phyloP scores from a whole-genome alignment of 2,888 invertebrate species.

The Andrena trimmerana region DNA sequence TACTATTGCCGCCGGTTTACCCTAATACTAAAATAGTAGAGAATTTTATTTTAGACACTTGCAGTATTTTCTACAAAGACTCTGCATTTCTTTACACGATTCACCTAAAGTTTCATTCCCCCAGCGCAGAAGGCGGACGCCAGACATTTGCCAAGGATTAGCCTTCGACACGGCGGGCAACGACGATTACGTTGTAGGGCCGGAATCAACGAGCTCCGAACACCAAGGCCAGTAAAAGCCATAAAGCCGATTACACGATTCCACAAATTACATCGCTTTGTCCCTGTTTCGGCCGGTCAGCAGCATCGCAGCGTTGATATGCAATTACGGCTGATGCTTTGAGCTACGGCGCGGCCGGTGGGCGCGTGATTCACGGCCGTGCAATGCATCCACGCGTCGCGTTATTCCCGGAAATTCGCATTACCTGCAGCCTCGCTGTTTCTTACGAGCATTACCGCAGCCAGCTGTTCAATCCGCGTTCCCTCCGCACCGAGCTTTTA shows the following conservation, averaged over 20 bases:
- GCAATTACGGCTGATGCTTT: conserved; percentile 51
- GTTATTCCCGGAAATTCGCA: background rate
- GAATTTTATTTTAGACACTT: no score
- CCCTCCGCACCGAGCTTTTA: background rate
- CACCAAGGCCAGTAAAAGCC: conserved; percentile 40
- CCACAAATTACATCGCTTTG: conserved; percentile 56
- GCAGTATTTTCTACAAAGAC: no score
- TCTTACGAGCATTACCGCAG: background rate
- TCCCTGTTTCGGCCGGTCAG: conserved; percentile 23
- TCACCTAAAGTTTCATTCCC: no score
- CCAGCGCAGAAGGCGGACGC: background rate
- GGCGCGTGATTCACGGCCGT: background rate
- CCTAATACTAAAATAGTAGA: no score
- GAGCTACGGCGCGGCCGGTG: conserved; percentile 4
- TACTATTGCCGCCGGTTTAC: no score
- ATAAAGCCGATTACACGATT: conserved; percentile 60
- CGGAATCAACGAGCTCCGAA: conserved; percentile 14
- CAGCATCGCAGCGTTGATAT: conserved; percentile 39
- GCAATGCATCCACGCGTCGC: background rate
- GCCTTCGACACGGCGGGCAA: background rate
- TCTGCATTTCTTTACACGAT: no score
- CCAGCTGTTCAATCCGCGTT: background rate
- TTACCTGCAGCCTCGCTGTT: background rate
- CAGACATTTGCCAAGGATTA: background rate
- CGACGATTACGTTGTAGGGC: conserved; percentile 27